Conservation (phyloP, 2,113 vertebrate genomes). For the Cyanoramphus novaezelandiae region DNA sequence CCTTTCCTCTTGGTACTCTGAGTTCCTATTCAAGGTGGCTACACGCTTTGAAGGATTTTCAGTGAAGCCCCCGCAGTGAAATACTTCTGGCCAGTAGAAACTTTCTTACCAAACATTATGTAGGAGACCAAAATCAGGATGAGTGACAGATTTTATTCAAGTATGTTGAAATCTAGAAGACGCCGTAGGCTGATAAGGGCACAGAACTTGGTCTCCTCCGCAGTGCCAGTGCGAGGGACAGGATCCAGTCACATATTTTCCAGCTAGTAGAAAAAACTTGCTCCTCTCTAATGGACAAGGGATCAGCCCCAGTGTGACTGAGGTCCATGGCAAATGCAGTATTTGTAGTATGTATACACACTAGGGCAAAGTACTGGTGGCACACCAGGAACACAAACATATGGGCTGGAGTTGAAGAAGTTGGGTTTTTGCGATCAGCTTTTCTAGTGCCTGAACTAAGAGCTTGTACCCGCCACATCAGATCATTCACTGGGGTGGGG, state of each 20-base stretch:
- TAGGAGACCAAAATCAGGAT: neutral
- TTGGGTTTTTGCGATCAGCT: neutral
- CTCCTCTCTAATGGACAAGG: neutral
- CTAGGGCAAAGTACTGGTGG: neutral
- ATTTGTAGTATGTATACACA: neutral
- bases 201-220: neutral
- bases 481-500: neutral
- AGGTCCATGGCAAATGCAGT: neutral
- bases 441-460: neutral
- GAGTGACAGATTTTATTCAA: neutral
- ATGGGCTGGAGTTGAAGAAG: neutral
- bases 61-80: neutral
- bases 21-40: neutral
- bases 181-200: neutral
- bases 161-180: neutral
- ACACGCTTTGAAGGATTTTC: neutral
- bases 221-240: neutral
- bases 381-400: fast-evolving
- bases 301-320: neutral
- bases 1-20: neutral
- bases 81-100: neutral
- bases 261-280: neutral
- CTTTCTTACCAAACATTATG: neutral
- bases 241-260: neutral
- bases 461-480: neutral